Conservation (phyloP, 92 coral and sea anemone genomes). For the Bergia puertoricense region DNA sequence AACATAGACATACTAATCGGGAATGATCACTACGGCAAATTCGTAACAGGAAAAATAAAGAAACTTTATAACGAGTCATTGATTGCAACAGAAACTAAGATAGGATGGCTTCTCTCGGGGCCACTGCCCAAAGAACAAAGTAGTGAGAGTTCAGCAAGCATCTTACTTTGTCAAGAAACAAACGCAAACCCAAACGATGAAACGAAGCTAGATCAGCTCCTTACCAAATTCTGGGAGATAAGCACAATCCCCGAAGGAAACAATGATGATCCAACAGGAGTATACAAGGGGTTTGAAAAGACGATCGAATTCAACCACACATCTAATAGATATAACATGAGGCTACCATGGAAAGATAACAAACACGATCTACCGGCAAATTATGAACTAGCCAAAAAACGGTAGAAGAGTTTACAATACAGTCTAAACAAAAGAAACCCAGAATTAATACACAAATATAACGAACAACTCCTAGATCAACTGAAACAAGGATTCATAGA, state of each 20-base stretch:
- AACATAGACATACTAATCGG: slow-evolving; percentile 54
- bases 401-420: slow-evolving; percentile 37
- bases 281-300: slow-evolving; percentile 44
- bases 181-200: slow-evolving; percentile 39
- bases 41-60: slow-evolving; percentile 42
- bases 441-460: slow-evolving; percentile 43
- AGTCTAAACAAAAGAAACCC: slow-evolving; percentile 46
- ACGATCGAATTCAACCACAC: slow-evolving; percentile 47
- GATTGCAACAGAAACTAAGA: slow-evolving; percentile 48
- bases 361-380: slow-evolving; percentile 46
- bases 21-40: slow-evolving; percentile 48
- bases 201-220: slow-evolving; percentile 34
- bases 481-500: slow-evolving; percentile 53
- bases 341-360: slow-evolving; percentile 57
- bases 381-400: slow-evolving; percentile 33
- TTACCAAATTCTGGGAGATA: slow-evolving; percentile 60
- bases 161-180: slow-evolving; percentile 26
- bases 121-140: slow-evolving; percentile 32
- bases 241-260: slow-evolving; percentile 43
- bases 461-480: slow-evolving; percentile 57
- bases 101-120: slow-evolving; percentile 60
- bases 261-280: slow-evolving; percentile 35
- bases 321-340: slow-evolving; percentile 53
- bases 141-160: slow-evolving; percentile 32
- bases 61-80: slow-evolving; percentile 22